Evolutionary conservation across 1,140 invertebrate genomes (phyloP).

Genomic region (Neuroterus valhalla): DNA sequence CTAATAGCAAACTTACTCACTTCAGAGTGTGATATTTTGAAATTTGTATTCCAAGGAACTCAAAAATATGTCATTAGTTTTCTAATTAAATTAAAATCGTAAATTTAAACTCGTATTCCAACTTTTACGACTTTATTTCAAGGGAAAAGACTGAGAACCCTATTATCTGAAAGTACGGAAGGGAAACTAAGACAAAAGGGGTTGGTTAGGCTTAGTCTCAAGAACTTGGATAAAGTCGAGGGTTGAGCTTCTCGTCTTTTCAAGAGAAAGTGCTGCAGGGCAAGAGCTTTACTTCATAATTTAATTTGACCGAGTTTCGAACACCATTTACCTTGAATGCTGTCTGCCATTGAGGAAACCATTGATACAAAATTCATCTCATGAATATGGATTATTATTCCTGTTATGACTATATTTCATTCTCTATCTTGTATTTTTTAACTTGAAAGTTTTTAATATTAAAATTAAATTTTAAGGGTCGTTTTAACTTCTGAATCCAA

Average conservation of each 20-base stretch:
- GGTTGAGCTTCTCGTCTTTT: conserved; percentile 20
- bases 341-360: conserved; percentile 8
- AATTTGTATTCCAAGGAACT: background rate
- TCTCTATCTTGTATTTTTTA: too few relatives aligned
- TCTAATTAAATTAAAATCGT: background rate
- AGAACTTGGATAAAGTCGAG: conserved; percentile 14
- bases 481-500: too few relatives aligned
- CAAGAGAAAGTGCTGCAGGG: conserved; percentile 18
- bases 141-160: background rate
- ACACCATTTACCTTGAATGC: background rate
- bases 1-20: too few relatives aligned
- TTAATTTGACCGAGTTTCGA: conserved; percentile 21
- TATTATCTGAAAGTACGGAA: conserved; percentile 5
- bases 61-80: background rate
- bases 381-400: background rate
- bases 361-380: background rate
- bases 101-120: too few relatives aligned
- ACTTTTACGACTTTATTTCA: conserved; percentile 1
- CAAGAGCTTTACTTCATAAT: conserved; percentile 21
- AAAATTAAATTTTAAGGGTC: too few relatives aligned
- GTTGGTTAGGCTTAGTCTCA: background rate
- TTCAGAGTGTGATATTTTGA: background rate
- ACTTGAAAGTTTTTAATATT: too few relatives aligned
- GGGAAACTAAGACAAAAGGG: background rate
- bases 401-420: background rate